Percentiles rank a stretch among this genome's conserved stretches.
Conservation (phyloP, 1,140 invertebrate genomes). For the Helicoverpa armigera region DNA sequence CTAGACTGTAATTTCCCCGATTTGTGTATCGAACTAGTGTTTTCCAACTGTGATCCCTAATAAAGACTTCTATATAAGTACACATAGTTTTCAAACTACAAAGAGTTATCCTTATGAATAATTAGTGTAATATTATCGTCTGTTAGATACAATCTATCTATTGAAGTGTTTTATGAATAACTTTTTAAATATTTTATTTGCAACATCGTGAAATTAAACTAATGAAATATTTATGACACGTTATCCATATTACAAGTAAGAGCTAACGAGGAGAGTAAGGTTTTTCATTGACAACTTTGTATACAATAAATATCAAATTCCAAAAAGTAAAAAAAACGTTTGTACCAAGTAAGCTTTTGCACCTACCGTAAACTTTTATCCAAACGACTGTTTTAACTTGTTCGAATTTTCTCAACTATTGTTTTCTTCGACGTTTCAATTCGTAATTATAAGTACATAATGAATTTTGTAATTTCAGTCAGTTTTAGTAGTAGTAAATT, state of each 20-base stretch:
- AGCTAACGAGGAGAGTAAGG: background rate
- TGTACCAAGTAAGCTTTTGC: conserved; percentile 21
- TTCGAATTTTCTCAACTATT: background rate
- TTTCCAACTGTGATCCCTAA: conserved; percentile 85
- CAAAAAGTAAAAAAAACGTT: background rate
- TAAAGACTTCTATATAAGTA: conserved; percentile 85
- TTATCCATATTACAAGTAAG: background rate
- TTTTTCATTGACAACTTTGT: conserved; percentile 10
- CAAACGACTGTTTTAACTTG: background rate
- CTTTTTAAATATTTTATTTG: conserved; percentile 17
- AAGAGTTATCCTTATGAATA: conserved; percentile 57
- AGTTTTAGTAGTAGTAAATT: conserved; percentile 17
- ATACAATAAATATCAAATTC: background rate
- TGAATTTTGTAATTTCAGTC: conserved; percentile 7
- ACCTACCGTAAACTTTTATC: background rate
- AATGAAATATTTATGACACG: background rate
- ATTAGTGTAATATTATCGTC: conserved; percentile 49
- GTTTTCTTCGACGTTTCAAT: background rate
- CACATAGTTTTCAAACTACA: conserved; percentile 69
- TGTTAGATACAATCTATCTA: conserved; percentile 30
- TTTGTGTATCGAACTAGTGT: conserved; percentile 78
- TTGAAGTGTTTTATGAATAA: conserved; percentile 9
- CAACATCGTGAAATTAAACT: background rate
- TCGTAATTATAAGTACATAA: background rate
- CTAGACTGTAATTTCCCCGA: conserved; percentile 56